A percentile compares a stretch with the other conserved stretches of the same genome.
These are phyloP conservation scores for Antennarius maculatus DNA, from an alignment of 2,797 vertebrate genomes.

Conservation along the genomic window DNA sequence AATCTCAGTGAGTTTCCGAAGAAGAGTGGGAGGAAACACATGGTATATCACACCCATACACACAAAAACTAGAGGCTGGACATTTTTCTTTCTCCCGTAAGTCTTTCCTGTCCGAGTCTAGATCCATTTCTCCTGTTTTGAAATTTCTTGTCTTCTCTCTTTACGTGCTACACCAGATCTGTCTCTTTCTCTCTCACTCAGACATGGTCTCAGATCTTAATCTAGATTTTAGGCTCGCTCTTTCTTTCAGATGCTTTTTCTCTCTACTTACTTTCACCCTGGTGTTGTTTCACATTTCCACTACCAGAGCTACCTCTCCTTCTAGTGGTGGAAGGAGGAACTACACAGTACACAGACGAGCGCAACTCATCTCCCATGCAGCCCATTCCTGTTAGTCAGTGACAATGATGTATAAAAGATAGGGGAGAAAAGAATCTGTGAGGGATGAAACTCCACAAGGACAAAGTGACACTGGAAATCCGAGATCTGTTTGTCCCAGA, in stretches of 20 bases:
- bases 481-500: conserved; percentile 57
- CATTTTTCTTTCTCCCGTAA: conserved; percentile 15
- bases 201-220: conserved; percentile 26
- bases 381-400: conserved; percentile 28
- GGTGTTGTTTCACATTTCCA: conserved; percentile 25
- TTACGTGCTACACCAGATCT: conserved; percentile 27
- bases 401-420: conserved; percentile 42
- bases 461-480: conserved; percentile 76
- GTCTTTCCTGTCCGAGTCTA: conserved; percentile 3
- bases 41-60: conserved; percentile 37
- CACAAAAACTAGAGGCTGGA: conserved; percentile 45
- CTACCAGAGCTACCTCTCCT: conserved; percentile 64
- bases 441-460: conserved; percentile 67
- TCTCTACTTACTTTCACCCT: background rate
- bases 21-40: conserved; percentile 51
- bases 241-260: conserved; percentile 20
- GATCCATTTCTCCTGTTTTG: conserved; percentile 16
- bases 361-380: conserved; percentile 41
- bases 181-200: conserved; percentile 22
- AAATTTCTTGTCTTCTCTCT: conserved; percentile 19
- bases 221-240: conserved; percentile 17
- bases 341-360: conserved; percentile 17
- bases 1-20: conserved; percentile 56
- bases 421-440: conserved; percentile 4
- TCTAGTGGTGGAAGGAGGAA: conserved; percentile 55